Conservation (phyloP, 2,888 invertebrate genomes). For the Sphaerophoria rueppellii region DNA sequence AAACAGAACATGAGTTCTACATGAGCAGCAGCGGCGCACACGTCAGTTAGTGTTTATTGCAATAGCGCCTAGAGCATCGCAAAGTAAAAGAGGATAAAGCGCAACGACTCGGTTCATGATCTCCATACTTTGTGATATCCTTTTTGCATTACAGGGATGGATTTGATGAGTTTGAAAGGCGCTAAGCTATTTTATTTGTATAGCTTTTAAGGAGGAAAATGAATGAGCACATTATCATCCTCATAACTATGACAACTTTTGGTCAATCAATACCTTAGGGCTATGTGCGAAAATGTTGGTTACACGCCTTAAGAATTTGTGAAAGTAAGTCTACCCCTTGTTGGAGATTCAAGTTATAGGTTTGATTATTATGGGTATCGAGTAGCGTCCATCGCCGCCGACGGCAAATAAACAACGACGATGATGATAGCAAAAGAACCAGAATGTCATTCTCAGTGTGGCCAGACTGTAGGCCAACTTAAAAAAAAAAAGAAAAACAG, state of each 20-base stretch:
- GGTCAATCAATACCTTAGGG: too few species aligned
- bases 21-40: constrained; percentile 44
- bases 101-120: constrained; percentile 59
- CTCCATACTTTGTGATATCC: constrained; percentile 23
- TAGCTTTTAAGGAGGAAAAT: not conserved
- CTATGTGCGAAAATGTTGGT: too few species aligned
- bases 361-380: constrained; percentile 54
- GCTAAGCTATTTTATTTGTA: not conserved
- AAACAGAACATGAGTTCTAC: constrained; percentile 48
- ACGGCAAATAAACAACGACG: constrained; percentile 15
- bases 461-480: constrained; percentile 68
- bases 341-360: constrained; percentile 32
- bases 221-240: too few species aligned
- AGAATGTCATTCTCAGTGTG: constrained; percentile 66
- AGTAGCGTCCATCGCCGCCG: constrained; percentile 53
- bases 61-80: constrained; percentile 57
- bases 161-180: not conserved
- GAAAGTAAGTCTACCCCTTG: not conserved
- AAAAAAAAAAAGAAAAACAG: constrained; percentile 10
- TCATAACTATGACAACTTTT: too few species aligned
- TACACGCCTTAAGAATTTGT: not conserved
- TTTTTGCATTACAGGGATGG: not conserved
- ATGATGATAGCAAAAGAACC: constrained; percentile 55
- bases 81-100: constrained; percentile 39
- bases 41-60: constrained; percentile 70